Evolutionary conservation across 2,888 invertebrate species (phyloP).

Genomic region (Tridacna crocea): DNA sequence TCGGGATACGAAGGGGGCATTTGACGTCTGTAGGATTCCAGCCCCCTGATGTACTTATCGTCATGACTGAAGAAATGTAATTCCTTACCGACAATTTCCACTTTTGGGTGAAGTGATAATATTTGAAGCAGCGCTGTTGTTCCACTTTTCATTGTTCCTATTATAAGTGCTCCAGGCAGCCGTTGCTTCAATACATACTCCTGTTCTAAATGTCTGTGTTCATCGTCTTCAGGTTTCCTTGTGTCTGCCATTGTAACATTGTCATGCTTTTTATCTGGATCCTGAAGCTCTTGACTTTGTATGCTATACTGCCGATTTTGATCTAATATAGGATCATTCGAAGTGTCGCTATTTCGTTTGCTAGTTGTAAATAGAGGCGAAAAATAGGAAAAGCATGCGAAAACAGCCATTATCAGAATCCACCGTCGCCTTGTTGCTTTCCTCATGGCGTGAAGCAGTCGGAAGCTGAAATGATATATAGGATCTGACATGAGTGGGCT

Average conservation of each 20-base stretch:
- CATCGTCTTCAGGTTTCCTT: too few relatives aligned
- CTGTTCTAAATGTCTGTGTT: too few relatives aligned
- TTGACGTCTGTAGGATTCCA: constrained; percentile 94
- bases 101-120: constrained; percentile 86
- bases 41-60: constrained; percentile 91
- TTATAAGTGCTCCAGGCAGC: constrained; percentile 83
- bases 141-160: constrained; percentile 84
- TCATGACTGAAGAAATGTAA: constrained; percentile 95
- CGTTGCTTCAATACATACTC: neutral
- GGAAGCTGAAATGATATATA: too few relatives aligned
- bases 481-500: too few relatives aligned
- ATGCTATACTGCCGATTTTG: neutral
- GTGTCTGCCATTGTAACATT: too few relatives aligned
- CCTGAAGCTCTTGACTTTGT: neutral
- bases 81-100: constrained; percentile 94
- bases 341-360: neutral
- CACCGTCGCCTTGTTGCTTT: too few relatives aligned
- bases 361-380: neutral
- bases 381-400: too few relatives aligned
- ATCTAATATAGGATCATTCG: neutral
- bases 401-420: too few relatives aligned
- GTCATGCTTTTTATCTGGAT: too few relatives aligned
- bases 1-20: constrained; percentile 95
- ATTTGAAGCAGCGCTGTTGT: constrained; percentile 84
- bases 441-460: too few relatives aligned